A percentile compares a stretch with the other conserved stretches of the same genome.
Evolutionary conservation across 2,888 invertebrate species (phyloP).

Genomic region (Polietes domitor): DNA sequence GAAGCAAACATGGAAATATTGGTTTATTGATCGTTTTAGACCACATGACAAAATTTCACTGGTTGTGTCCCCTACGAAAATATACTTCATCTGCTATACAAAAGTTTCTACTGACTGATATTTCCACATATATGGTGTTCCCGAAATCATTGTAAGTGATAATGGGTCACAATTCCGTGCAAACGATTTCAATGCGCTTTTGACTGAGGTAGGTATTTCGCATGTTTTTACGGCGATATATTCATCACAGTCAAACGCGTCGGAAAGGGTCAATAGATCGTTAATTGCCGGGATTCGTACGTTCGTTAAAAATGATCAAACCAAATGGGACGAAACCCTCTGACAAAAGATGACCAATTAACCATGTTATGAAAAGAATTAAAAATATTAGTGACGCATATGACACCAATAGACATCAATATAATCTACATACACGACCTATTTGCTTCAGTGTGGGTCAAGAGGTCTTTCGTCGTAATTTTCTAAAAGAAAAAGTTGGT

Average conservation of each 20-base stretch:
- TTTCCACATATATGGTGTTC: slow-evolving; percentile 68
- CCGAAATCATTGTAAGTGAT: slow-evolving; percentile 68
- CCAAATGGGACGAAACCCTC: too few relatives aligned
- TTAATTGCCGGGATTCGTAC: neutral
- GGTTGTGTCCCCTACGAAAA: slow-evolving; percentile 36
- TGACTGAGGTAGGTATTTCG: neutral
- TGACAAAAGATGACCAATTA: too few relatives aligned
- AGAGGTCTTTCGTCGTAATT: too few relatives aligned
- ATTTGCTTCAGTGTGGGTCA: too few relatives aligned
- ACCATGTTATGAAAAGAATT: too few relatives aligned
- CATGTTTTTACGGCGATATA: neutral
- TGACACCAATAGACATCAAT: too few relatives aligned
- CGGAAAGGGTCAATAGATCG: neutral
- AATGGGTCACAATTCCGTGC: slow-evolving; percentile 70
- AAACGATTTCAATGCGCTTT: neutral
- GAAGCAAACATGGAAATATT: neutral
- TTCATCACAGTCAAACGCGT: neutral
- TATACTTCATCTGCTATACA: slow-evolving; percentile 46
- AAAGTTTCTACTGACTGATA: slow-evolving; percentile 35
- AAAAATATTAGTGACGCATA: too few relatives aligned
- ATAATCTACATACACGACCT: too few relatives aligned
- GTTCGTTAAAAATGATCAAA: too few relatives aligned
- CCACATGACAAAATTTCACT: slow-evolving; percentile 17
- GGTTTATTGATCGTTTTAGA: slow-evolving; percentile 11
- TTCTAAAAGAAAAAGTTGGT: too few relatives aligned